A percentile compares a stretch with the other conserved stretches of the same genome.
phyloP scores from a whole-genome alignment of 1,140 invertebrate species.

The Agraylea sexmaculata region DNA sequence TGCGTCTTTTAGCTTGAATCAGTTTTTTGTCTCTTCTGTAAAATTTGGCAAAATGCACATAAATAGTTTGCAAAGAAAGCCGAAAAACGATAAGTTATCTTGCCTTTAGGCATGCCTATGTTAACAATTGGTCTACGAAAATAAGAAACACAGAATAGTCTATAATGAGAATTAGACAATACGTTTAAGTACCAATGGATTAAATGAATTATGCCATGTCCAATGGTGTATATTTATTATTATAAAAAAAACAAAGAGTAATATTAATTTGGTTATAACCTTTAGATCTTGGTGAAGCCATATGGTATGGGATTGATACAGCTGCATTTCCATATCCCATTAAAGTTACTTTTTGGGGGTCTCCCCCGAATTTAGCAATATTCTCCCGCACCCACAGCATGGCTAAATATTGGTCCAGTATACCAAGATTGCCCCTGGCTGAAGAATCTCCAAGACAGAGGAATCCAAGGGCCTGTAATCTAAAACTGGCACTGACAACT shows the following conservation, averaged over 20 bases:
- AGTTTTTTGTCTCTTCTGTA: too few relatives aligned
- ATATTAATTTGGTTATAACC: conserved; percentile 29
- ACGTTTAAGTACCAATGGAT: not conserved
- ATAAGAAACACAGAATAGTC: conserved; percentile 2
- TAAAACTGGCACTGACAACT: conserved; percentile 50
- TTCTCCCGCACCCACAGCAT: conserved; percentile 61
- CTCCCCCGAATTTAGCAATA: conserved; percentile 59
- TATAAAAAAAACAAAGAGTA: conserved; percentile 2
- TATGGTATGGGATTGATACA: conserved; percentile 45
- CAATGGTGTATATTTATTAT: not conserved
- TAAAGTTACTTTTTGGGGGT: conserved; percentile 53
- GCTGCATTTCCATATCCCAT: conserved; percentile 57
- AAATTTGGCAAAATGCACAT: too few relatives aligned
- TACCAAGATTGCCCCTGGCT: conserved; percentile 54
- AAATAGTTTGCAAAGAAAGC: too few relatives aligned
- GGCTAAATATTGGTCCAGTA: conserved; percentile 60
- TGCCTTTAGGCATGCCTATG: conserved; percentile 24
- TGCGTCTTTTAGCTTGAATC: too few relatives aligned
- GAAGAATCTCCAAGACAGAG: conserved; percentile 46
- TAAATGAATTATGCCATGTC: not conserved
- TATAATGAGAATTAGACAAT: not conserved
- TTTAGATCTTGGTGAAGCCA: conserved; percentile 46
- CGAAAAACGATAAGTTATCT: too few relatives aligned
- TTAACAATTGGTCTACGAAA: conserved; percentile 6
- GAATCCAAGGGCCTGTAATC: conserved; percentile 57